phyloP scores from a whole-genome alignment of 53 echinoderm and acorn worm species.

The Actinopyga echinites region DNA sequence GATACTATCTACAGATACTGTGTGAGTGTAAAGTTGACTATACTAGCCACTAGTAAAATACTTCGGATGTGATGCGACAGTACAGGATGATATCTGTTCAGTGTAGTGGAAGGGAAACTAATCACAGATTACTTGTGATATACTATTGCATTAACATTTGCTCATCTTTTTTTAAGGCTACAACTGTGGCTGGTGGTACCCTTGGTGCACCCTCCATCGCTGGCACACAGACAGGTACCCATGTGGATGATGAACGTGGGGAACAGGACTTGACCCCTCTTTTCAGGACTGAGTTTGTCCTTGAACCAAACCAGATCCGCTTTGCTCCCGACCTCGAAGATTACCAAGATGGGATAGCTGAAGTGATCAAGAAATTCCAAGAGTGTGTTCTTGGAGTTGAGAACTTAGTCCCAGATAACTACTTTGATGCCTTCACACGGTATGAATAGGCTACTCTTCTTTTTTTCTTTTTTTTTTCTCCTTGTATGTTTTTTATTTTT shows the following conservation, averaged over 20 bases:
- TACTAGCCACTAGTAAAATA: too few species aligned
- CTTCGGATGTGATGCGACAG: too few species aligned
- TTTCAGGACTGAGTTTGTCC: slow-evolving; percentile 93
- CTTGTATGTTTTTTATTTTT: too few species aligned
- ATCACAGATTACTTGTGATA: too few species aligned
- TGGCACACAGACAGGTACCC: slow-evolving; percentile 57
- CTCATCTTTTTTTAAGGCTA: slow-evolving; percentile 54
- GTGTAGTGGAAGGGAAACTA: too few species aligned
- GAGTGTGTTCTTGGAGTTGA: slow-evolving; percentile 94
- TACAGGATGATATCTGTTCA: too few species aligned
- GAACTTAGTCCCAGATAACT: slow-evolving; percentile 93
- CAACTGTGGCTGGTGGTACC: slow-evolving; percentile 49
- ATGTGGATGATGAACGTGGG: slow-evolving; percentile 34
- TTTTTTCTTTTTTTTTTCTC: not conserved
- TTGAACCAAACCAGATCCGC: slow-evolving; percentile 85
- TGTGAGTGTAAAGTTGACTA: too few species aligned
- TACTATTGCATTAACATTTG: too few species aligned
- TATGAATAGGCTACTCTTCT: slow-evolving; percentile 5
- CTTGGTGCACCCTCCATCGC: slow-evolving; percentile 31
- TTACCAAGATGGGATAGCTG: slow-evolving; percentile 87
- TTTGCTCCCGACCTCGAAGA: slow-evolving; percentile 88
- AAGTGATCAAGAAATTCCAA: slow-evolving; percentile 91
- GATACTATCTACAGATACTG: too few species aligned
- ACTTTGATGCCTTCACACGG: slow-evolving; percentile 99
- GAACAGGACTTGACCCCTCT: slow-evolving; percentile 54